Base-by-base conservation (phyloP, 2,888 invertebrate species). In the Balanococcus diminutus region DNA sequence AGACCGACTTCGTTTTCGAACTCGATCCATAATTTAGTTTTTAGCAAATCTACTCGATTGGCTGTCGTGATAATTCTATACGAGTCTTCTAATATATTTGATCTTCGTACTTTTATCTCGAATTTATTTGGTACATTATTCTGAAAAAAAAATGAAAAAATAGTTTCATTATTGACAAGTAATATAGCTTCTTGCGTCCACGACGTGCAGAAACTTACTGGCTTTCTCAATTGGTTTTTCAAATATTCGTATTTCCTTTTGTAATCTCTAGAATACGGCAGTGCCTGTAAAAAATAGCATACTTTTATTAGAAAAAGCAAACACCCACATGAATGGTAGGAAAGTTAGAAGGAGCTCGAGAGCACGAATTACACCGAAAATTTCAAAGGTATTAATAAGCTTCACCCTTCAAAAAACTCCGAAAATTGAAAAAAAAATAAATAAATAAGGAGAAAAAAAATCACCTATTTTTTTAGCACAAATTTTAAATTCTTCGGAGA, bases 231-330 rank as follows among this genome's bases (percentile, higher is more conserved):
- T 90, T 98, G 98, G 87, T 95, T 95, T 91, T 98, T 97, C 91
- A 99, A 95, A 91, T 98, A 99, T 91, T 99, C 98, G 91, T 99
- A 99, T 91, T 99, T 99, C 89, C 98, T 93, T 91, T 99, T 99
- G 91, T 99, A 99, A 92, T 99, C 98, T 89, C 98, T 93, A 81
- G 98, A 98, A 92, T 99, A 99, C 42, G 98, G 98, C 90, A 99
- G 97, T 88, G 98, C 98, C 92, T 93, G 90, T 84, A 90, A 90
- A 88, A 84, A 84, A 87, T 86, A 16, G 5, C n/a, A 81, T 85
- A 87, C n/a, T 87, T 84, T 46, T 3, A 3, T 46, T 46, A 9
- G 2, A 46, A 46, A 46, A 16, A 46, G 36, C n/a, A n/a, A n/a
- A n/a, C n/a, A n/a, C n/a, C n/a, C n/a, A n/a, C n/a, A n/a, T n/a